Base-by-base conservation (phyloP, 2,797 vertebrate species). In the Antennarius maculatus region DNA sequence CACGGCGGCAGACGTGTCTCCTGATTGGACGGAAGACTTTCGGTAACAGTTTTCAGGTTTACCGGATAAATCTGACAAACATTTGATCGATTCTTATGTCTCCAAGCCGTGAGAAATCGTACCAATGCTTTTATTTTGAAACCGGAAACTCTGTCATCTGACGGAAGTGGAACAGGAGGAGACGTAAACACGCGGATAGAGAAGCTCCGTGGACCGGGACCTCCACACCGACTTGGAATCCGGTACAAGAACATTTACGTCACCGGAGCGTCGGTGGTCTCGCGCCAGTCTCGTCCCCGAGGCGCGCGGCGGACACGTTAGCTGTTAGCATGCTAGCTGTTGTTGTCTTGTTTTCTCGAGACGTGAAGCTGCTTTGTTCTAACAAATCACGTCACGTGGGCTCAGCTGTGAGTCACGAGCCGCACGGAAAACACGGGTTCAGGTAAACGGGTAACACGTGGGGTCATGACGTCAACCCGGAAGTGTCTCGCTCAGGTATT, bases 31-130 rank as follows among this genome's bases (percentile, higher is more conserved):
- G 3, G 13, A 7, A 5, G 0, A 47, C 12, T 10, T 1, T 29
- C 7, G 17, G 59, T 17, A 28, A 1, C 6, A 10, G 0, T 0
- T n/a, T 0, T 2, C 2, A n/a, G 7, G 3, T 6, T 1, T 28
- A 0, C 1, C 2, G 5, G 7, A 5, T 8, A 0, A 14, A 16
- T 18, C 0, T 0, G 6, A 0, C 0, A 0, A 5, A 28, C 0
- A 13, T 15, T 13, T 16, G 4, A 3, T 14, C 9, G 0, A 16
- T 16, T 1, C 11, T 17, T 1, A 13, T 0, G 2, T 15, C 3
- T 17, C 18, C 7, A 34, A 70, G 6, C 3, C 0, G 1, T 6
- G 2, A 1, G 50, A 63, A 2, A 23, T 27, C 5, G 0, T 1
- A 1, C 5, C 5, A 0, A n/a, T 1, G 17, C 46, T 0, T 63